Percentiles rank a stretch among this genome's conserved stretches.
phyloP scores from a whole-genome alignment of 37 sponge, comb jelly and placozoan species.

The Axinella damicornis region DNA sequence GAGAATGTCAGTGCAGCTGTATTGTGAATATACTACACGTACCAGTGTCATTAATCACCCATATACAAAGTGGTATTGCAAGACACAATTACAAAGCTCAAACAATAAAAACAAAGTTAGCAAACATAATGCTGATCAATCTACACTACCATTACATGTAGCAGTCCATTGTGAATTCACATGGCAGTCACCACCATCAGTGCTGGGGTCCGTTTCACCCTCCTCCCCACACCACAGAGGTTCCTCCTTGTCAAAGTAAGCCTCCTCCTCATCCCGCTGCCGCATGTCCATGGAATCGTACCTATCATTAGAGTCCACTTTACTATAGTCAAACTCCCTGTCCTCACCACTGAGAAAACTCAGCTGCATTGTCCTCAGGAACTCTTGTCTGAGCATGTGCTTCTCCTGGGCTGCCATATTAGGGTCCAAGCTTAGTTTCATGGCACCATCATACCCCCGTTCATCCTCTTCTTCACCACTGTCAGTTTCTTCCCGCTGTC shows the following conservation, averaged over 20 bases:
- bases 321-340: slow-evolving; percentile 80
- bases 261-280: slow-evolving; percentile 75
- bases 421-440: slow-evolving; percentile 40
- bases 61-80: no score
- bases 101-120: no score
- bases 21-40: no score
- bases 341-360: slow-evolving; percentile 83
- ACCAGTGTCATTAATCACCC: no score
- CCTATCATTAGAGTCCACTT: slow-evolving; percentile 60
- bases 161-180: no score
- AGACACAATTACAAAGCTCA: no score
- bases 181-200: slow-evolving; percentile 4
- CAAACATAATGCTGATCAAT: no score
- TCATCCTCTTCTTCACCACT: slow-evolving; percentile 7
- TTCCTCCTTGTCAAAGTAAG: slow-evolving; percentile 88
- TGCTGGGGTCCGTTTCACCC: neutral
- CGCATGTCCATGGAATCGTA: slow-evolving; percentile 62
- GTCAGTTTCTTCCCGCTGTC: slow-evolving; percentile 34
- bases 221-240: slow-evolving; percentile 43
- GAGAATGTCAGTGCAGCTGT: no score
- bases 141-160: no score
- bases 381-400: slow-evolving; percentile 68
- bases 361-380: slow-evolving; percentile 73
- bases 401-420: slow-evolving; percentile 43
- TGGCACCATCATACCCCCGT: neutral